Conservation (phyloP, 2,113 vertebrate genomes). For the Gnathonemus echidnorhynchus region DNA sequence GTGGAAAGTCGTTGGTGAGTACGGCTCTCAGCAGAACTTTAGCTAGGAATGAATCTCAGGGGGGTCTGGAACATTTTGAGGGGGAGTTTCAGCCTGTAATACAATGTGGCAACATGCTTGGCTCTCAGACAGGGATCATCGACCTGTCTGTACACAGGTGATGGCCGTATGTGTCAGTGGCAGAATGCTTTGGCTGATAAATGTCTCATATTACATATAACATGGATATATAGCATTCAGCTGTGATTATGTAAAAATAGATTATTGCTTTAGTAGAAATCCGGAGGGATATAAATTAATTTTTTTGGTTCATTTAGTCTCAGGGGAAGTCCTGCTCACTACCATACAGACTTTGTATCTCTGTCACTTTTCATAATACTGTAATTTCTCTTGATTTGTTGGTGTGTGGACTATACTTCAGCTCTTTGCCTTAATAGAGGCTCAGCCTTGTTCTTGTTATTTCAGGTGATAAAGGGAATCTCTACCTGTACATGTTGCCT, state of each 20-base stretch:
- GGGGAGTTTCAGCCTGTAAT: not conserved
- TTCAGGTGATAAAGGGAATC: not conserved
- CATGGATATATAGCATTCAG: not conserved
- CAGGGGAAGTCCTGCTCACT: not conserved
- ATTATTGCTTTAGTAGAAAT: not conserved
- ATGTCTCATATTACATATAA: not conserved
- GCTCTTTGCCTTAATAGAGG: not conserved
- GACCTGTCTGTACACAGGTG: not conserved
- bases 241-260: not conserved
- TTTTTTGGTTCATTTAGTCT: not conserved
- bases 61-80: not conserved
- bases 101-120: not conserved
- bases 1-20: conserved; percentile 4
- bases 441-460: not conserved
- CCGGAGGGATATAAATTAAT: not conserved
- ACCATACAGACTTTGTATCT: not conserved
- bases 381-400: not conserved
- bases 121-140: not conserved
- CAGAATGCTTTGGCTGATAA: not conserved
- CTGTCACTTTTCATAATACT: not conserved
- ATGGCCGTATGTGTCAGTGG: not conserved
- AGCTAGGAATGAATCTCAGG: not conserved
- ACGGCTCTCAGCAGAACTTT: not conserved
- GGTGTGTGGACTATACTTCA: not conserved
- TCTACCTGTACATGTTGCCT: not conserved